These are phyloP conservation scores for Pygoscelis antarcticus DNA, from an alignment of 2,113 vertebrate species.

Conservation along the genomic window DNA sequence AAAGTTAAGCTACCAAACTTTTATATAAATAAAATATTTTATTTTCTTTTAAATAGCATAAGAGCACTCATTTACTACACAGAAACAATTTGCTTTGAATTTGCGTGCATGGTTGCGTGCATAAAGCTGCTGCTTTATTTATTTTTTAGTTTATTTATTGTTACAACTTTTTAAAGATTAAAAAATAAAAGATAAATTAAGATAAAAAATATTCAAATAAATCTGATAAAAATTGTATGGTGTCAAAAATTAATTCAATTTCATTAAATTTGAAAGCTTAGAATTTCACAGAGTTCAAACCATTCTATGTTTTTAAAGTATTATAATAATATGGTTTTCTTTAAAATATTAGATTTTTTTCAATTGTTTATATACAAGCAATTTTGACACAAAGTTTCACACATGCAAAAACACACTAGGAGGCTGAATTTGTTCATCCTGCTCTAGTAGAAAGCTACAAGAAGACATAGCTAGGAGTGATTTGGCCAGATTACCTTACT, in stretches of 20 bases:
- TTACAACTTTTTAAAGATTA: background rate
- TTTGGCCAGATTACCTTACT: background rate
- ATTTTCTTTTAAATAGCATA: background rate
- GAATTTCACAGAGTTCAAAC: background rate
- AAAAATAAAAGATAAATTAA: background rate
- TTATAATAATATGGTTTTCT: background rate
- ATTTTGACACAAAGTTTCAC: background rate
- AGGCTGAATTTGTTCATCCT: background rate
- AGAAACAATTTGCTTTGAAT: background rate
- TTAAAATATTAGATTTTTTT: background rate
- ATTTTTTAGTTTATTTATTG: background rate
- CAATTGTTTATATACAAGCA: background rate
- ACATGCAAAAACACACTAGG: background rate
- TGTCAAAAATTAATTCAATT: background rate
- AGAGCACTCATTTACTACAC: background rate
- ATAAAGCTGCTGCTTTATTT: background rate
- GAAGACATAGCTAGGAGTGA: background rate
- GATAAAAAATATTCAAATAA: background rate
- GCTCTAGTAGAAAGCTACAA: background rate
- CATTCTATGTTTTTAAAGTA: background rate
- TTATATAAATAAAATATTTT: background rate
- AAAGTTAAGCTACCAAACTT: background rate
- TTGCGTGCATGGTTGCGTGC: background rate
- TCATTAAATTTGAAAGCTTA: background rate
- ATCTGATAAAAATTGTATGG: background rate